Evolutionary conservation across 2,797 vertebrate species (phyloP).

Genomic region (Psittacula echo): DNA sequence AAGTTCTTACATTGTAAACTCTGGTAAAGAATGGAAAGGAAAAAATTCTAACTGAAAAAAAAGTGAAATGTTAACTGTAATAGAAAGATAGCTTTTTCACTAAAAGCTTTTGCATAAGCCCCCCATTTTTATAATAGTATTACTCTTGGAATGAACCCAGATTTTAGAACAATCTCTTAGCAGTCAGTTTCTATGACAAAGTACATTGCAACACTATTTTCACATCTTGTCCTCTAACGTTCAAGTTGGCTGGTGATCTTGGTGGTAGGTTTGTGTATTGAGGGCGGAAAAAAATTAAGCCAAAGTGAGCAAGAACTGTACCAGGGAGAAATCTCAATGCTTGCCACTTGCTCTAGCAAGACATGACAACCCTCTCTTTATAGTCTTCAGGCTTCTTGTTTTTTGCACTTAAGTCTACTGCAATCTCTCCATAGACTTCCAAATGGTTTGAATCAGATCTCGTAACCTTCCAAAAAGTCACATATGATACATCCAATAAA

Average conservation of each 20-base stretch:
- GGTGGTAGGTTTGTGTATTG: background rate
- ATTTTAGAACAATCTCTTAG: background rate
- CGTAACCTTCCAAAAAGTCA: background rate
- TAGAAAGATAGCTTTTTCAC: conserved; percentile 8
- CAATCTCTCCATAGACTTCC: background rate
- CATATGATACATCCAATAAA: background rate
- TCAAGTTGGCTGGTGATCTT: background rate
- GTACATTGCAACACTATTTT: background rate
- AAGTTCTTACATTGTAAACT: conserved; percentile 38
- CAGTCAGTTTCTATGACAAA: background rate
- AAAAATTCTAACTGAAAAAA: conserved; percentile 10
- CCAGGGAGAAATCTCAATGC: background rate
- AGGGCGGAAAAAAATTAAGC: background rate
- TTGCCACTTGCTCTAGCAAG: background rate
- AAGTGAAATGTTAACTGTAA: background rate
- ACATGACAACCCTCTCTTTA: background rate
- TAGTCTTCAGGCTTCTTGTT: background rate
- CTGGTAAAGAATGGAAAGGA: conserved; percentile 7
- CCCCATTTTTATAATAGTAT: background rate
- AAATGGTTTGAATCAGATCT: background rate
- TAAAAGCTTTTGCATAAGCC: background rate
- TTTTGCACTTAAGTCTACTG: background rate
- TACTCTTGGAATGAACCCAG: background rate
- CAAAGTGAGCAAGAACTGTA: background rate
- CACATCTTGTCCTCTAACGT: background rate